Evolutionary conservation across 2,113 vertebrate genomes (phyloP), one percentile per base, ranked within the genome.

Genomic region (Cariama cristata): DNA sequence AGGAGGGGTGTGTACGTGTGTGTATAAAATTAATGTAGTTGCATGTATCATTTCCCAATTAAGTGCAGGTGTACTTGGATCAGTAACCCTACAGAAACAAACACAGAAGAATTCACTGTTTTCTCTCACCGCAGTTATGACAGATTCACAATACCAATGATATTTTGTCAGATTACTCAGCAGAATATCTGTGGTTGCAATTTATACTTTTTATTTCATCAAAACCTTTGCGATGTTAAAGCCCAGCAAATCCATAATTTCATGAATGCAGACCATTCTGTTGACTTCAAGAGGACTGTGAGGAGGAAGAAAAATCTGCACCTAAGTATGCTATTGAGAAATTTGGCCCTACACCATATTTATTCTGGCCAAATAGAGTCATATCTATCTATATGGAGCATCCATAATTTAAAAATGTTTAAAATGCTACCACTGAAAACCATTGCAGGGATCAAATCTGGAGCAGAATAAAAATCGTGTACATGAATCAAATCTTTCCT

Each of bases 191-290:
- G 74, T 58, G 53, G 28, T 49, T 85, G 52, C 50, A 86, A 42
- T 79, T 93, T 53, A 58, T 63, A 47, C 20, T 86, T 90, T 60
- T 85, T 63, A 75, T 93, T 93, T 93, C 63, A 79, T 91, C 64
- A 77, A 76, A 88, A 63, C 14, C 6, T 19, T 56, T 67, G 52
- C 52, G 35, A 27, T 27, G 27, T 58, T 79, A 81, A 88, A 91
- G 42, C n/a, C 60, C 49, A 77, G 64, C 18, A 94, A 84, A 89
- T 64, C 30, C 28, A 19, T 30, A 79, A 62, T 40, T 62, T 75
- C 33, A 73, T 5, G 6, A 79, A 80, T 55, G 28, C 56, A 86
- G 68, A 71, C 44, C 38, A 30, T 55, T 77, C 38, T 33, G 32
- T 32, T 71, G 60, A 42, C 68, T 93, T 79, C 56, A 81, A 79